Evolutionary conservation across 2,888 invertebrate genomes (phyloP).

Genomic region (Pristionchus exspectatus): DNA sequence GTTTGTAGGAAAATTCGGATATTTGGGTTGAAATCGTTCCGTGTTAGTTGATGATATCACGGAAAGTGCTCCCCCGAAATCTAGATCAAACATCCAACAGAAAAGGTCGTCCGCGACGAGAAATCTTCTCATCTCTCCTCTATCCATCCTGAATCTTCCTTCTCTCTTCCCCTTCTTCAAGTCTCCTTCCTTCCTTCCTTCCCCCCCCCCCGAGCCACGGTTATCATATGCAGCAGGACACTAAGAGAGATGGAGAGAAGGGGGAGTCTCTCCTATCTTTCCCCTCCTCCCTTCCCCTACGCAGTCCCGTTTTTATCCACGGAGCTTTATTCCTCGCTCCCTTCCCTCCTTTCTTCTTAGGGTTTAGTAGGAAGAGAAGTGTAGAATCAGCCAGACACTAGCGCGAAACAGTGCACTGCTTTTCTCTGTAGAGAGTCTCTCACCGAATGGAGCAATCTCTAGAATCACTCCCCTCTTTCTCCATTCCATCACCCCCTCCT

Average conservation of each 20-base stretch:
- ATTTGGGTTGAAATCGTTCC: too few species aligned
- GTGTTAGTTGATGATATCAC: background rate
- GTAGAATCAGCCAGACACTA: background rate
- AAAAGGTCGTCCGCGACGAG: background rate
- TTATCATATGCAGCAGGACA: conserved; percentile 46
- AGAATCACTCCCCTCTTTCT: background rate
- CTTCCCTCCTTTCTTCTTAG: background rate
- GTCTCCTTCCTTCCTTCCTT: background rate
- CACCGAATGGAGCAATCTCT: background rate
- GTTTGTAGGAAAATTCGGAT: too few species aligned
- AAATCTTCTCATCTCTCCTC: background rate
- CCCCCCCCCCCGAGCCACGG: background rate
- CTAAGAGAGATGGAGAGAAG: conserved; percentile 26
- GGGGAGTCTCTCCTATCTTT: conserved; percentile 22
- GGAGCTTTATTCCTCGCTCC: conserved; percentile 38
- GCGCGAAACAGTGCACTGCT: background rate
- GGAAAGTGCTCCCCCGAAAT: background rate
- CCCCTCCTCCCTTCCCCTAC: background rate
- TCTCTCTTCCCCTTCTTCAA: background rate
- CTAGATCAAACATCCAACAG: background rate
- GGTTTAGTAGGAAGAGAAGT: background rate
- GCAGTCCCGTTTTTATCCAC: conserved; percentile 41
- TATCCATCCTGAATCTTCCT: background rate
- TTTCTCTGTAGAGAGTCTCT: background rate
- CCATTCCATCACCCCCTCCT: background rate